phyloP scores from a whole-genome alignment of 2,888 invertebrate species.

The Molorchus minor region DNA sequence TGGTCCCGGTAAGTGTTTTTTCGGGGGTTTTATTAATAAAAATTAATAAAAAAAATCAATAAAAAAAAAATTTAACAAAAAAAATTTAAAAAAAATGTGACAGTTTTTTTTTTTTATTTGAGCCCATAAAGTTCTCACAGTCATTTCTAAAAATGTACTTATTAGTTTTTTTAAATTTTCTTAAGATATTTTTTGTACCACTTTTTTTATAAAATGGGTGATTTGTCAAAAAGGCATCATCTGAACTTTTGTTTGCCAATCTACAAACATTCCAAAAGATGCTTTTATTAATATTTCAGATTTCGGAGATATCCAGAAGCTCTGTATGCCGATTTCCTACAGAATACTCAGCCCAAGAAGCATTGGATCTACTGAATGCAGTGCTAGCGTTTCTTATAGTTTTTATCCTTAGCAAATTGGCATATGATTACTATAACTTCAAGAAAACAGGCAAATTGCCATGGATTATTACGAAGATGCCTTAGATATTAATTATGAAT shows the following conservation, averaged over 20 bases:
- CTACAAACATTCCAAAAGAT: neutral
- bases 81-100: too few relatives aligned
- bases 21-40: too few relatives aligned
- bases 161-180: too few relatives aligned
- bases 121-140: too few relatives aligned
- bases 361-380: constrained; percentile 78
- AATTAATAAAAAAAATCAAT: too few relatives aligned
- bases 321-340: constrained; percentile 72
- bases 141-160: too few relatives aligned
- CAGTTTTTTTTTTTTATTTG: too few relatives aligned
- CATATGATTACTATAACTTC: constrained; percentile 84
- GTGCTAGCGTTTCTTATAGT: constrained; percentile 74
- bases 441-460: constrained; percentile 82
- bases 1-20: constrained; percentile 69
- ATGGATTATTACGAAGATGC: constrained; percentile 84
- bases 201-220: too few relatives aligned
- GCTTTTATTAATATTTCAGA: constrained; percentile 64
- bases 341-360: constrained; percentile 69
- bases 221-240: too few relatives aligned
- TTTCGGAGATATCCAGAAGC: constrained; percentile 73
- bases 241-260: neutral
- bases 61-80: too few relatives aligned
- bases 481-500: constrained; percentile 59
- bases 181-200: too few relatives aligned
- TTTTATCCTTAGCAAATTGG: constrained; percentile 76